These are phyloP conservation scores for Phymatocera aterrima DNA, from an alignment of 2,888 invertebrate genomes.

Conservation along the genomic window DNA sequence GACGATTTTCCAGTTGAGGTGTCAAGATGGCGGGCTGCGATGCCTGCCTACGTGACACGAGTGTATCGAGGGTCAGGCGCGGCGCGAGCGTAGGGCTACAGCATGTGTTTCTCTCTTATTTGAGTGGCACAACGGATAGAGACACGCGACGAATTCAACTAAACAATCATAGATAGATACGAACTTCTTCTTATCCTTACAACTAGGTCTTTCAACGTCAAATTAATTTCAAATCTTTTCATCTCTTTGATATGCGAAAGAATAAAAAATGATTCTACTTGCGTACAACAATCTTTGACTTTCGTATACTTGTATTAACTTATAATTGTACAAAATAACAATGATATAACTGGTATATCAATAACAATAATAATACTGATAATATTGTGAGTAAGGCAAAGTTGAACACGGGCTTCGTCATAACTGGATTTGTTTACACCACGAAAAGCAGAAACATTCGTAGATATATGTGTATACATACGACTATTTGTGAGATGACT, in stretches of 20 bases:
- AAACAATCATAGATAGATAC: not conserved
- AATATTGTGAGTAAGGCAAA: too few species aligned
- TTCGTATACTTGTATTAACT: too few species aligned
- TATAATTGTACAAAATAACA: not conserved
- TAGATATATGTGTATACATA: not conserved
- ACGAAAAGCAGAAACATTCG: too few species aligned
- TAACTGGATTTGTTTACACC: not conserved
- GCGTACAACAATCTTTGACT: too few species aligned
- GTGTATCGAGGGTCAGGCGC: constrained; percentile 47
- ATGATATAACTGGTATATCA: too few species aligned
- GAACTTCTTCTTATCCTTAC: not conserved
- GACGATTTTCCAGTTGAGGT: constrained; percentile 48
- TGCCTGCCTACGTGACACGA: constrained; percentile 49
- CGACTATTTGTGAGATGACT: constrained; percentile 21
- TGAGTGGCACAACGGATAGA: not conserved
- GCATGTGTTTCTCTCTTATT: constrained; percentile 33
- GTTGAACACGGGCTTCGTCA: too few species aligned
- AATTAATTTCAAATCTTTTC: too few species aligned
- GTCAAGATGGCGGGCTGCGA: constrained; percentile 48
- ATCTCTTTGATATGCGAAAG: too few species aligned
- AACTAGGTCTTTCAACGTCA: too few species aligned
- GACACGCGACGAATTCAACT: constrained; percentile 35
- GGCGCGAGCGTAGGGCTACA: constrained; percentile 47
- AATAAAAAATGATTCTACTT: too few species aligned
- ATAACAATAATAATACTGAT: too few species aligned